These are phyloP conservation scores for Phyto melanocephala DNA, from an alignment of 2,888 invertebrate species.

Conservation along the genomic window DNA sequence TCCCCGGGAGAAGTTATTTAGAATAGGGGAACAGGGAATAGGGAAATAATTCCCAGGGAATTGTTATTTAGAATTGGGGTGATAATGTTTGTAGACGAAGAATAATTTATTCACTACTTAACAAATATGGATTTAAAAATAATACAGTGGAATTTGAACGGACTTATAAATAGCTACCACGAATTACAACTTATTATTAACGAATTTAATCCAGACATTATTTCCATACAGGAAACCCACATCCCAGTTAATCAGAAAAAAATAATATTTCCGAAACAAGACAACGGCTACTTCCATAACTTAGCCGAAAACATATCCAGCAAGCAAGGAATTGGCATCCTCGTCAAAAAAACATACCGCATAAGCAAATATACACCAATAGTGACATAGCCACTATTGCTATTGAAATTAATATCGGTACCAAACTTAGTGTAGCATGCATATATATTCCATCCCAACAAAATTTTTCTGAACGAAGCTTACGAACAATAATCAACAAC, in stretches of 20 bases:
- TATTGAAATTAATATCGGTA: background rate
- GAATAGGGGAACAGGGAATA: too few relatives aligned
- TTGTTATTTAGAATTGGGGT: too few relatives aligned
- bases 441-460: background rate
- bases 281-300: background rate
- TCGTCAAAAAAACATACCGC: background rate
- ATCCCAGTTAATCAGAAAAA: constrained; percentile 3
- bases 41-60: too few relatives aligned
- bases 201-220: too few relatives aligned
- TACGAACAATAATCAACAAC: background rate
- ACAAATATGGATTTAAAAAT: too few relatives aligned
- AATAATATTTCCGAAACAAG: background rate
- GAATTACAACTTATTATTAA: too few relatives aligned
- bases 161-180: too few relatives aligned
- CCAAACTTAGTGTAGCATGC: background rate
- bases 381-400: background rate
- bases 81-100: too few relatives aligned
- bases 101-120: too few relatives aligned
- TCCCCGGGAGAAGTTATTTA: too few relatives aligned
- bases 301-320: background rate
- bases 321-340: background rate
- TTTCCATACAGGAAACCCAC: background rate
- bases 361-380: background rate
- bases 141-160: too few relatives aligned
- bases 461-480: background rate